A percentile compares a stretch with the other conserved stretches of the same genome.
These are phyloP conservation scores for Cromileptes altivelis DNA, from an alignment of 2,113 vertebrate genomes.

Conservation along the genomic window DNA sequence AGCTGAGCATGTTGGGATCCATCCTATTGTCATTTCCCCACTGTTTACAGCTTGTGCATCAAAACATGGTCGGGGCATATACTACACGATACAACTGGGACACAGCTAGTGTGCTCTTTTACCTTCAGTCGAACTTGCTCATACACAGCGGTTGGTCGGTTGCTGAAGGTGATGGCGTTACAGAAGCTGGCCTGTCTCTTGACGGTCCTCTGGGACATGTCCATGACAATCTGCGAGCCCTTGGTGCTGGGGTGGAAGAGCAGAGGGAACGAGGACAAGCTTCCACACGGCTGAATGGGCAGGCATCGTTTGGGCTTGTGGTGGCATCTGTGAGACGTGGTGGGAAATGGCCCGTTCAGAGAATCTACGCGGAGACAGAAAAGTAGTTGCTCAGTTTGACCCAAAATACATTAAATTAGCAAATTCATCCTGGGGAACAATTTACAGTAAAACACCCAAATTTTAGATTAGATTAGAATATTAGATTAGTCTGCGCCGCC, in stretches of 20 bases:
- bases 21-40: background rate
- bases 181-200: constrained; percentile 98
- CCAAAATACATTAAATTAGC: constrained; percentile 5
- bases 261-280: constrained; percentile 89
- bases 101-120: background rate
- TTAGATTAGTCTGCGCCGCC: constrained; percentile 9
- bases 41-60: background rate
- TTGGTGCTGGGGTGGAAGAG: constrained; percentile 97
- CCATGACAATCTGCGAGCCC: constrained; percentile 98
- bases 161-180: constrained; percentile 97
- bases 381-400: constrained; percentile 5
- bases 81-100: background rate
- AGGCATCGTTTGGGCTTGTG: constrained; percentile 94
- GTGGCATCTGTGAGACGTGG: constrained; percentile 91
- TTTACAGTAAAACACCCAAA: constrained; percentile 9
- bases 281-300: constrained; percentile 86
- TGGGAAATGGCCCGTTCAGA: constrained; percentile 89
- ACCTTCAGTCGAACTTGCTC: constrained; percentile 98
- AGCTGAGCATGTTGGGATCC: background rate
- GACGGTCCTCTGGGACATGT: constrained; percentile 92
- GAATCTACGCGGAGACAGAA: constrained; percentile 85
- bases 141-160: constrained; percentile 92
- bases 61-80: background rate
- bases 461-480: constrained; percentile 33
- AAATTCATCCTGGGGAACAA: background rate